Percentiles rank a stretch among this genome's conserved stretches.
Evolutionary conservation across 2,797 vertebrate species (phyloP).

Genomic region (Linurgus olivaceus): DNA sequence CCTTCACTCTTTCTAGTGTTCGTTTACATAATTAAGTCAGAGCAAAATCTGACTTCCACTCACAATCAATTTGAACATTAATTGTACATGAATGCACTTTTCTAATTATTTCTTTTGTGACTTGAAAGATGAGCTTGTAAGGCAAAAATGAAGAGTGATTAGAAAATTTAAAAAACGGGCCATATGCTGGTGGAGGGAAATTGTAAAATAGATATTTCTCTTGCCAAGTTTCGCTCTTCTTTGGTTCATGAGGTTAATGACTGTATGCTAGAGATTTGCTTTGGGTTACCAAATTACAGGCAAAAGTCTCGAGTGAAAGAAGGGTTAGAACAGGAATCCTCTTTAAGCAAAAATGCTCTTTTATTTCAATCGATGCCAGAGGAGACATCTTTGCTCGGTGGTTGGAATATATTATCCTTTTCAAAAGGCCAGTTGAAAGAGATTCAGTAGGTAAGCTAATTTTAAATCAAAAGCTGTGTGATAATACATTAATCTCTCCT

Average conservation of each 20-base stretch:
- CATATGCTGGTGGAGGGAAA: not conserved
- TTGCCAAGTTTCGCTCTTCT: not conserved
- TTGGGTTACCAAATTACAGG: not conserved
- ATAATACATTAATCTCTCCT: conserved; percentile 35
- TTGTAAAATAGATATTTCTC: not conserved
- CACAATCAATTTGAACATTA: conserved; percentile 36
- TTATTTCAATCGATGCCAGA: conserved; percentile 35
- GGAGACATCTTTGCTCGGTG: not conserved
- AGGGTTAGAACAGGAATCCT: conserved; percentile 2
- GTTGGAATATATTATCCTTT: conserved; percentile 55
- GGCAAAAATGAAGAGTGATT: not conserved
- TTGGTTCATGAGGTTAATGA: conserved; percentile 27
- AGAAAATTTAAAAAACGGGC: not conserved
- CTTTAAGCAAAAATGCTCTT: conserved; percentile 28
- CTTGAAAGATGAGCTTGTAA: not conserved
- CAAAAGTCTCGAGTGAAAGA: not conserved
- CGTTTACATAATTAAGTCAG: conserved; percentile 51
- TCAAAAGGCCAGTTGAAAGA: conserved; percentile 41
- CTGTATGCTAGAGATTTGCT: not conserved
- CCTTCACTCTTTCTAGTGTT: conserved; percentile 34
- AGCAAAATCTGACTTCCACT: conserved; percentile 37
- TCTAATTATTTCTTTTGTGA: conserved; percentile 22
- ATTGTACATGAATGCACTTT: conserved; percentile 21
- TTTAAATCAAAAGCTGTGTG: conserved; percentile 36
- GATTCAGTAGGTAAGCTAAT: conserved; percentile 19